phyloP scores from a whole-genome alignment of 2,797 vertebrate genomes.

The Otus scops region DNA sequence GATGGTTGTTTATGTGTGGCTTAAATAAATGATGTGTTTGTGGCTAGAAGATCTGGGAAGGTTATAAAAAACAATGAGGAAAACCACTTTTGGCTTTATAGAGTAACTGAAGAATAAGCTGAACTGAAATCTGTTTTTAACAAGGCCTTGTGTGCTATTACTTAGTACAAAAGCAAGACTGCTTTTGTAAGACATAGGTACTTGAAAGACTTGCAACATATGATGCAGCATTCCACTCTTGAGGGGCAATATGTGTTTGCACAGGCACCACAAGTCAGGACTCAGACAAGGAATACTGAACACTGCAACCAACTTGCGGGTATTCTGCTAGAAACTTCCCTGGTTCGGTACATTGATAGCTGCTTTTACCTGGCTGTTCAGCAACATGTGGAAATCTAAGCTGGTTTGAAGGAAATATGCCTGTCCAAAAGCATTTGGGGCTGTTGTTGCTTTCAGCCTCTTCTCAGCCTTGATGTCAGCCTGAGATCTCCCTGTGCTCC shows the following conservation, averaged over 20 bases:
- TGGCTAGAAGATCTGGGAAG: conserved; percentile 1
- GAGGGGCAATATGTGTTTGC: not conserved
- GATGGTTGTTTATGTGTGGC: conserved; percentile 12
- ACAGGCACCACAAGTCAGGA: not conserved
- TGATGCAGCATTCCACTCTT: not conserved
- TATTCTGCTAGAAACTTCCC: not conserved
- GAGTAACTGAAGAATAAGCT: not conserved
- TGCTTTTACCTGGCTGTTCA: not conserved
- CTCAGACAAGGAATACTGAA: not conserved
- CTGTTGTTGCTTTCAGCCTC: not conserved
- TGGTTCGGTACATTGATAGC: not conserved
- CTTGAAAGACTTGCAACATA: not conserved
- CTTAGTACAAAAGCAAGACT: not conserved
- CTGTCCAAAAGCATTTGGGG: not conserved
- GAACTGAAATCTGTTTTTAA: not conserved
- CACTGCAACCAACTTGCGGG: not conserved
- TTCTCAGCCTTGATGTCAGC: not conserved
- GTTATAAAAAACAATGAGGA: conserved; percentile 15
- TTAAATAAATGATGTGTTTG: conserved; percentile 50
- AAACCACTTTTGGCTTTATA: conserved; percentile 8
- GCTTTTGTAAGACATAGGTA: not conserved
- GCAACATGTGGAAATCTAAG: not conserved
- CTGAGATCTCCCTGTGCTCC: not conserved
- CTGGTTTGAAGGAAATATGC: not conserved
- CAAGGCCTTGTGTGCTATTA: not conserved